Evolutionary conservation across 1,140 invertebrate genomes (phyloP).

Genomic region (Campodea augens): DNA sequence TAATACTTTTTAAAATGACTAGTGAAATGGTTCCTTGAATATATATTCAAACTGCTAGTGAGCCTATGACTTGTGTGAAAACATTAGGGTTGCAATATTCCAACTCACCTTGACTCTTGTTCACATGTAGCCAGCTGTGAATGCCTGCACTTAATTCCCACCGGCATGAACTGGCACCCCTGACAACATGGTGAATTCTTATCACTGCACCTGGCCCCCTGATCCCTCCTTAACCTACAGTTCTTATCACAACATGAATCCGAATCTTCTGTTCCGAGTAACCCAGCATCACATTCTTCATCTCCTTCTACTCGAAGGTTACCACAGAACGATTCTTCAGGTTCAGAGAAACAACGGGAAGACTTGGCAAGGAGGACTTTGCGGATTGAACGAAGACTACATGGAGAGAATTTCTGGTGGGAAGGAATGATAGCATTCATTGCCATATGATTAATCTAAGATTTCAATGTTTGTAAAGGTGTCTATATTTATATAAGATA

Average conservation of each 20-base stretch:
- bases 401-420: conserved; percentile 88
- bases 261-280: conserved; percentile 78
- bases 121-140: conserved; percentile 77
- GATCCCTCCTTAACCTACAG: conserved; percentile 59
- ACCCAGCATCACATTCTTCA: conserved; percentile 83
- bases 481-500: too few species aligned
- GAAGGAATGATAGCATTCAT: too few species aligned
- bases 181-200: conserved; percentile 88
- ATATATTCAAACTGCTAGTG: too few species aligned
- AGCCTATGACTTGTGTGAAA: too few species aligned
- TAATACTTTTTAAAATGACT: too few species aligned
- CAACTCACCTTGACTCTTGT: too few species aligned
- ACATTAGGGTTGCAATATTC: too few species aligned
- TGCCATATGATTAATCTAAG: too few species aligned
- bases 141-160: conserved; percentile 54
- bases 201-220: conserved; percentile 75
- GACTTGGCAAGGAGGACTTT: conserved; percentile 85
- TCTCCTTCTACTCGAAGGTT: conserved; percentile 83
- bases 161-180: conserved; percentile 63
- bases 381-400: conserved; percentile 74
- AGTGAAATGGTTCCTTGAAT: too few species aligned
- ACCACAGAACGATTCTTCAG: conserved; percentile 84
- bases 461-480: too few species aligned
- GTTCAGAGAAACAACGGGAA: conserved; percentile 77
- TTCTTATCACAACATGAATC: conserved; percentile 83